Conservation (phyloP, 2,797 vertebrate genomes). For the Morus bassanus region DNA sequence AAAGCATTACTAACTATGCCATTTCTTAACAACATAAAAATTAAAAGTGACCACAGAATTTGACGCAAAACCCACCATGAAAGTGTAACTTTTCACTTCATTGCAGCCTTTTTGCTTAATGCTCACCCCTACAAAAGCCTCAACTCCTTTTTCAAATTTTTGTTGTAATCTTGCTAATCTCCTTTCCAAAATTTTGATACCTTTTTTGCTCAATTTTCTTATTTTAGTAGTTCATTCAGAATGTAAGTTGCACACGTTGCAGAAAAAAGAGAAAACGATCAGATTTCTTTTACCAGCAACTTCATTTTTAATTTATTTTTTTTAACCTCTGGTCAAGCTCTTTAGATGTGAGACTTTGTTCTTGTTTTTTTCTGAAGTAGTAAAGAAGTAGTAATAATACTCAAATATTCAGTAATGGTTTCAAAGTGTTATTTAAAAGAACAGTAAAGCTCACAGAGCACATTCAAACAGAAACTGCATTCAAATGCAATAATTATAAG, state of each 20-base stretch:
- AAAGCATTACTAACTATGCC: not conserved
- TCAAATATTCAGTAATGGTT: not conserved
- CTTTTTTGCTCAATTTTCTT: not conserved
- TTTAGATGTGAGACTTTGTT: not conserved
- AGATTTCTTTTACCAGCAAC: not conserved
- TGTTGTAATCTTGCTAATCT: not conserved
- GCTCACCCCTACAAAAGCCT: not conserved
- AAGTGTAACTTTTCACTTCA: not conserved
- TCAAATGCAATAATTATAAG: not conserved
- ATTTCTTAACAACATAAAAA: not conserved
- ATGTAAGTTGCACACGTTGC: not conserved
- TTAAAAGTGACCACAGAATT: not conserved
- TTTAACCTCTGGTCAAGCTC: not conserved
- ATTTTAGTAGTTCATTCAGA: not conserved
- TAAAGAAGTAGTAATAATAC: not conserved
- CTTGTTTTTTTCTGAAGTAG: not conserved
- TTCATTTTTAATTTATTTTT: not conserved
- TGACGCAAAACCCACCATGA: not conserved
- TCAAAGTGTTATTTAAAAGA: not conserved
- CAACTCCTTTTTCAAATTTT: not conserved
- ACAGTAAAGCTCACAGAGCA: not conserved
- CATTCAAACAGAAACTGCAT: not conserved
- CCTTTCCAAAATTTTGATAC: not conserved
- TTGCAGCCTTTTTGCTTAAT: not conserved
- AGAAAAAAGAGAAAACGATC: not conserved